Conservation (phyloP, 53 echinoderm and acorn worm genomes). For the Hippasteria phrygiana region DNA sequence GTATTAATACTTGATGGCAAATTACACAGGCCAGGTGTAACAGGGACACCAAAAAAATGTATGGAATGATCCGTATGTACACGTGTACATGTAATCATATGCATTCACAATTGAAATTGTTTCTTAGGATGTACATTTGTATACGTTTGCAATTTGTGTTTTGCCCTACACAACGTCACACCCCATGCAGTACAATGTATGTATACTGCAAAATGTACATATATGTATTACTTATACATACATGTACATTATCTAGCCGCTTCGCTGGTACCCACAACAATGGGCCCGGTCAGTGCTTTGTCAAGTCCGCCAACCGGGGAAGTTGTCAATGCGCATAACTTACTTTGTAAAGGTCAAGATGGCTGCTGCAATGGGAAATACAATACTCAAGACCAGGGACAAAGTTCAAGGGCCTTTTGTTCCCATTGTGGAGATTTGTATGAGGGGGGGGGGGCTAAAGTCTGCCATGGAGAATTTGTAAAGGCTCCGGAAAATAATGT, state of each 20-base stretch:
- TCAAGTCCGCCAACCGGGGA: conserved; percentile 3
- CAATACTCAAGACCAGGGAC: conserved; percentile 8
- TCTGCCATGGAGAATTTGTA: too few species aligned
- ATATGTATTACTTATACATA: neutral
- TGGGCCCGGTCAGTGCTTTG: neutral
- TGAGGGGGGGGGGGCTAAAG: too few species aligned
- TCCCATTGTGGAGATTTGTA: neutral
- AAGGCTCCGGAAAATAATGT: too few species aligned
- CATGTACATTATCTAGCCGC: neutral
- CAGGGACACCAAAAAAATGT: too few species aligned
- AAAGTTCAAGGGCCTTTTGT: conserved; percentile 18
- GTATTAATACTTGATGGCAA: too few species aligned
- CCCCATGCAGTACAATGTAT: neutral
- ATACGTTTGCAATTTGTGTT: neutral
- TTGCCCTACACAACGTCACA: too few species aligned
- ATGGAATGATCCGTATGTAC: neutral
- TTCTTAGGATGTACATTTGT: neutral
- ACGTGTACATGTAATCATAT: neutral
- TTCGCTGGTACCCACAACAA: conserved; percentile 5
- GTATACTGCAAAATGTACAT: neutral
- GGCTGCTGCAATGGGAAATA: conserved; percentile 36
- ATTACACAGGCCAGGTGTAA: too few species aligned
- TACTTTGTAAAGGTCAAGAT: conserved; percentile 48
- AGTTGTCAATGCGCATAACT: conserved; percentile 53
- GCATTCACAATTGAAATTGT: neutral